Percentiles rank a stretch among this genome's conserved stretches.
Evolutionary conservation across 2,888 invertebrate genomes (phyloP).

Genomic region (Schizaphis graminum): DNA sequence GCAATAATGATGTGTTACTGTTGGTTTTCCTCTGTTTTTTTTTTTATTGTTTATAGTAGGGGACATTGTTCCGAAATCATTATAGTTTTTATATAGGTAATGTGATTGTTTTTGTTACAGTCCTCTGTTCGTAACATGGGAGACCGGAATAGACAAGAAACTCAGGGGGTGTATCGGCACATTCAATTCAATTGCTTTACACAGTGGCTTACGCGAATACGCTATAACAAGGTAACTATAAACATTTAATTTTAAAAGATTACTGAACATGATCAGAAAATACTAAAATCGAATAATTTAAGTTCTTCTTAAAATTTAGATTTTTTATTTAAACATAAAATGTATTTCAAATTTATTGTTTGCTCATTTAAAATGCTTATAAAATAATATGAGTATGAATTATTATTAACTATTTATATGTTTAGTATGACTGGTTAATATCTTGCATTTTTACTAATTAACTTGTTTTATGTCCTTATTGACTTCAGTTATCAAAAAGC

Average conservation of each 20-base stretch:
- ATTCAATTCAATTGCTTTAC: slow-evolving; percentile 96
- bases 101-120: slow-evolving; percentile 74
- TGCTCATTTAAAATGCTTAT: not conserved
- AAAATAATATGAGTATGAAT: not conserved
- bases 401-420: not conserved
- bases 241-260: not conserved
- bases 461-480: not conserved
- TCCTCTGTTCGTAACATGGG: slow-evolving; percentile 99
- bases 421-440: too few relatives aligned
- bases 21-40: slow-evolving; percentile 37
- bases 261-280: not conserved
- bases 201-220: slow-evolving; percentile 94
- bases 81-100: slow-evolving; percentile 7
- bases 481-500: not conserved
- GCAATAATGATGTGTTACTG: not conserved
- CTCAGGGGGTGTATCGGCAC: slow-evolving; percentile 99
- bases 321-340: not conserved
- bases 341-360: not conserved
- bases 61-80: slow-evolving; percentile 22
- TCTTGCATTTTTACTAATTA: not conserved
- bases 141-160: slow-evolving; percentile 94
- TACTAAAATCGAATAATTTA: not conserved
- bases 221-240: slow-evolving; percentile 84
- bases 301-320: not conserved
- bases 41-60: slow-evolving; percentile 6